phyloP scores from a whole-genome alignment of 2,797 vertebrate genomes.

The Buphagus erythrorhynchus region DNA sequence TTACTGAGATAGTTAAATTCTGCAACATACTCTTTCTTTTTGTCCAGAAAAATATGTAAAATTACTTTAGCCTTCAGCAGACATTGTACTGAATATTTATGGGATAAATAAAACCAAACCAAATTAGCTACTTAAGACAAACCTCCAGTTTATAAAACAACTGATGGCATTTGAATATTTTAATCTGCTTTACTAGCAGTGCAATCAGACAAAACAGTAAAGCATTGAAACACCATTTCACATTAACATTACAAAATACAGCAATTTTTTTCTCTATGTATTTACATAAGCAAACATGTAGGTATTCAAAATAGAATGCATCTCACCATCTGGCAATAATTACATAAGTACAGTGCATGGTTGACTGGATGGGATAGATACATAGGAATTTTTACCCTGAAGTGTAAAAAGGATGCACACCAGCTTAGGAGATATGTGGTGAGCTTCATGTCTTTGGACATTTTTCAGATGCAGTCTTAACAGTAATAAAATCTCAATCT shows the following conservation, averaged over 20 bases:
- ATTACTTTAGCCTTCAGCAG: not conserved
- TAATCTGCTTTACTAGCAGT: constrained; percentile 69
- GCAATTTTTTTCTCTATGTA: constrained; percentile 56
- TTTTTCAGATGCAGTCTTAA: constrained; percentile 33
- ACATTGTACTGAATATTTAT: not conserved
- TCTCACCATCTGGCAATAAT: constrained; percentile 54
- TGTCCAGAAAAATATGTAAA: not conserved
- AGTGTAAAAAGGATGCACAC: constrained; percentile 51
- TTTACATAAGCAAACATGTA: constrained; percentile 58
- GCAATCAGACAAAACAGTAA: constrained; percentile 50
- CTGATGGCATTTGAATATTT: constrained; percentile 48
- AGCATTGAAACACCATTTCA: constrained; percentile 64
- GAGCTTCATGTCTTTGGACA: constrained; percentile 59
- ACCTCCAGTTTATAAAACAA: constrained; percentile 67
- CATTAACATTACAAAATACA: constrained; percentile 69
- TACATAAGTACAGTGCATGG: constrained; percentile 56
- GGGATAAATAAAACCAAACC: constrained; percentile 3
- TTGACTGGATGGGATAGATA: constrained; percentile 25
- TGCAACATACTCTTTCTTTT: not conserved
- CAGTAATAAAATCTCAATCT: constrained; percentile 2
- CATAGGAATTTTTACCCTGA: constrained; percentile 54
- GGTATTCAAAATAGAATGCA: constrained; percentile 71
- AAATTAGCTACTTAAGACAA: constrained; percentile 22
- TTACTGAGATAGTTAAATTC: not conserved
- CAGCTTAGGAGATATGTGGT: constrained; percentile 57